Percentiles rank a stretch among this genome's conserved stretches.
These are phyloP conservation scores for Narcine bancroftii DNA, from an alignment of 2,113 vertebrate species.

Conservation along the genomic window DNA sequence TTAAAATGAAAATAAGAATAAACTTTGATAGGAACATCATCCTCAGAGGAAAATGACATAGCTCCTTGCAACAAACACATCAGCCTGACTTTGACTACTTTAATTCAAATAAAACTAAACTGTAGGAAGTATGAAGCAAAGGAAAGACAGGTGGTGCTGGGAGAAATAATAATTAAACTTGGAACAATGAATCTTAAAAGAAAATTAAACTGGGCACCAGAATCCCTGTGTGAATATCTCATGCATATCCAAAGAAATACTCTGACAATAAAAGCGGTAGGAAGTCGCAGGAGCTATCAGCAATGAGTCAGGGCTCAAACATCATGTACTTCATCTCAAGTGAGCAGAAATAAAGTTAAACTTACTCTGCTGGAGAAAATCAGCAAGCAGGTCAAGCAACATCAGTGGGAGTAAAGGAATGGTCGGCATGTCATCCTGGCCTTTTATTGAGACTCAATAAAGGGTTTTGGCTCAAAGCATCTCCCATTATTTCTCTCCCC, in stretches of 20 bases:
- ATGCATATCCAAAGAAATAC: not conserved
- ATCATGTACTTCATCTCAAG: not conserved
- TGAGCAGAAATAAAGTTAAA: not conserved
- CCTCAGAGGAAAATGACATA: not conserved
- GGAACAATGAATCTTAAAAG: not conserved
- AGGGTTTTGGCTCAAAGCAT: too few species aligned
- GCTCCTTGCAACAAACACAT: not conserved
- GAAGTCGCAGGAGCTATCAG: not conserved
- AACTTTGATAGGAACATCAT: not conserved
- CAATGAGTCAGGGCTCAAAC: not conserved
- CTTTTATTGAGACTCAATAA: too few species aligned
- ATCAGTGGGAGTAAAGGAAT: too few species aligned
- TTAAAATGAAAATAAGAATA: not conserved
- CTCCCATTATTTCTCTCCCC: too few species aligned
- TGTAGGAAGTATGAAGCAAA: not conserved
- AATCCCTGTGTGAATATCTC: conserved; percentile 8
- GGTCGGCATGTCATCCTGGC: too few species aligned
- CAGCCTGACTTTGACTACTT: not conserved
- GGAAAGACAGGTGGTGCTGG: not conserved
- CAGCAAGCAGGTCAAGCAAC: too few species aligned
- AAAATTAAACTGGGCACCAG: not conserved
- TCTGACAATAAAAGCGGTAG: not conserved
- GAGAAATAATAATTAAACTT: not conserved
- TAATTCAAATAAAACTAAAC: not conserved
- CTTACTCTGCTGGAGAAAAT: too few species aligned